Evolutionary conservation across 2,888 invertebrate genomes (phyloP).

Genomic region (Onchidella celtica): DNA sequence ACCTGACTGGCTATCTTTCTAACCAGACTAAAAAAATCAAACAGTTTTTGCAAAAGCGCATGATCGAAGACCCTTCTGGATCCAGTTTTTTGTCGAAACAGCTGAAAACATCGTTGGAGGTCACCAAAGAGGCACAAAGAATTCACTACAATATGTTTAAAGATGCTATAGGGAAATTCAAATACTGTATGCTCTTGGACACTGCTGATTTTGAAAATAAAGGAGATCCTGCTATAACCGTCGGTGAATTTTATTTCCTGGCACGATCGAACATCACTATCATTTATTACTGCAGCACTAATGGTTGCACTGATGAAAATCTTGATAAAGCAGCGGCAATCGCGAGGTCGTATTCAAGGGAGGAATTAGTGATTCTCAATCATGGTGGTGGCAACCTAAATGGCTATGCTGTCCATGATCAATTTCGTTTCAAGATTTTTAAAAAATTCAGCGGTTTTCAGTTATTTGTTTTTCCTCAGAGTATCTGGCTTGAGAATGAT

Average conservation of each 20-base stretch:
- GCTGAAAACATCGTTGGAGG: constrained; percentile 2
- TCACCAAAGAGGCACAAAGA: constrained; percentile 50
- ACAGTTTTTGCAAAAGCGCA: constrained; percentile 37
- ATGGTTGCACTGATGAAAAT: constrained; percentile 15
- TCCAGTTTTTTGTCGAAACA: not conserved
- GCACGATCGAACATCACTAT: constrained; percentile 43
- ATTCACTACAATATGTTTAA: constrained; percentile 9
- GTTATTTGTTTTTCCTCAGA: constrained; percentile 52
- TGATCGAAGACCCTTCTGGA: constrained; percentile 47
- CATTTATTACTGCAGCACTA: constrained; percentile 42
- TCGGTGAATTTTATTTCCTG: constrained; percentile 53
- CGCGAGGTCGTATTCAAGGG: not conserved
- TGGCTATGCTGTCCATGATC: constrained; percentile 38
- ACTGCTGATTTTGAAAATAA: constrained; percentile 56
- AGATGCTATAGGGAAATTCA: not conserved
- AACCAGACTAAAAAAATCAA: not conserved
- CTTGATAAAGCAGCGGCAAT: constrained; percentile 17
- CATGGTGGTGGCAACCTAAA: constrained; percentile 60
- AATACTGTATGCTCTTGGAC: constrained; percentile 55
- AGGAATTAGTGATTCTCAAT: constrained; percentile 54
- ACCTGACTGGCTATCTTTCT: not conserved
- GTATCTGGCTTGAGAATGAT: constrained; percentile 24
- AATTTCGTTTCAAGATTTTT: constrained; percentile 26
- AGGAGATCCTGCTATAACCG: constrained; percentile 57
- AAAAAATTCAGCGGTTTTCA: constrained; percentile 31